Base-by-base conservation (phyloP, 2,797 vertebrate species). In the Rallus crepitans region DNA sequence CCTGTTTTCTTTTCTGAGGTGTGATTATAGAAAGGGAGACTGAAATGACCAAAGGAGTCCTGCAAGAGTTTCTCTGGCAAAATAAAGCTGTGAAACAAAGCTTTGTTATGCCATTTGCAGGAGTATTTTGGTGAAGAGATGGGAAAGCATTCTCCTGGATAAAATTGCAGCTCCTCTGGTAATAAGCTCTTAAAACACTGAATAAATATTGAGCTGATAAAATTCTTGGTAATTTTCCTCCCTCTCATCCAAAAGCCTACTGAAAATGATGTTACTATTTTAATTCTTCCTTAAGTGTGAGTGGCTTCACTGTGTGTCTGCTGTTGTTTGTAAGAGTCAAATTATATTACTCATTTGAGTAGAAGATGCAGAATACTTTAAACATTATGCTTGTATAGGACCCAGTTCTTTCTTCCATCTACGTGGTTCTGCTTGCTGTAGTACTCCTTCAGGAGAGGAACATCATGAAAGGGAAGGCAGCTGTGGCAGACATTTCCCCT, bases 171-270 rank as follows among this genome's bases (percentile, higher is more conserved):
- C 37, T 87, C 4, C 27, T 93, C 25, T 79, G 50, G 42, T 87
- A 63, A 79, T 73, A 76, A 91, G 18, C 19, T 84, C 37, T 89
- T 94, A 45, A 40, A 89, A 50, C 30, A 81, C 18, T 1, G 1
- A 39, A 25, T 72, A 89, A 79, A 86, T 73, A 71, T 60, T n/a
- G 39, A 90, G 39, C 52, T 79, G 82, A 77, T 89, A 76, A 92
- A 84, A 56, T 76, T 35, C n/a, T 37, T 71, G n/a, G 47, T 50
- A 53, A 45, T 68, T 71, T 87, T 57, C 39, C 11, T 82, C 10
- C n/a, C 50, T 93, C n/a, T 42, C 14, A 55, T 68, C 21, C n/a
- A 27, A 47, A 45, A 84, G 31, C 47, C 39, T 73, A 15, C 23
- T 70, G 55, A 76, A 69, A 33, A 79, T 30, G 63, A 27, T 60